These are phyloP conservation scores for Gallinago undulata DNA, from an alignment of 2,113 vertebrate genomes.

Conservation along the genomic window DNA sequence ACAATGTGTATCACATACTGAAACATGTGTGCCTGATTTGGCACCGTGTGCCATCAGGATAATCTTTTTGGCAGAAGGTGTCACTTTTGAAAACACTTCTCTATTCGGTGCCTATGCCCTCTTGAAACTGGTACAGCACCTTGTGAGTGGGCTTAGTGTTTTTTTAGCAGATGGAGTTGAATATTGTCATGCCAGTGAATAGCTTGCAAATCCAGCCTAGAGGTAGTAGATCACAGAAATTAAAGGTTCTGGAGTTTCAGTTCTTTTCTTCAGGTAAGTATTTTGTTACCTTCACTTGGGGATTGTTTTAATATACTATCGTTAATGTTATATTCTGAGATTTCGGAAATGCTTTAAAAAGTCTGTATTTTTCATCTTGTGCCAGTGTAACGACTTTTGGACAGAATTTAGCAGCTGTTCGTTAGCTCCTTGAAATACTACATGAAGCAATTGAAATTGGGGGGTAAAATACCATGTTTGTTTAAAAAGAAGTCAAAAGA, in stretches of 20 bases:
- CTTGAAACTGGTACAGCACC: slow-evolving; percentile 13
- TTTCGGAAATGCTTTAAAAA: neutral
- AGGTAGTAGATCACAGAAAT: neutral
- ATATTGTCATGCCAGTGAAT: neutral
- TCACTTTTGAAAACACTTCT: neutral
- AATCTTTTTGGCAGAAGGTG: neutral
- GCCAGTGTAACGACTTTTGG: neutral
- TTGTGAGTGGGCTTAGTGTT: slow-evolving; percentile 18
- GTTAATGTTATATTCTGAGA: neutral
- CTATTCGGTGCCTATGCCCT: slow-evolving; percentile 15
- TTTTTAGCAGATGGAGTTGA: slow-evolving; percentile 22
- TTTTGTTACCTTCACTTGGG: neutral
- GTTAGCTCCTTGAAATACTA: neutral
- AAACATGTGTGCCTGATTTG: neutral
- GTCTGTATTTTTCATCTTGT: neutral
- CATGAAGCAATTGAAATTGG: neutral
- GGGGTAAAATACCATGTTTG: neutral
- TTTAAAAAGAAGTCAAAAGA: neutral
- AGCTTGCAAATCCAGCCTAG: neutral
- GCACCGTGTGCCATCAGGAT: neutral
- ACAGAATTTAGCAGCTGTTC: neutral
- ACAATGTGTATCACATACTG: neutral
- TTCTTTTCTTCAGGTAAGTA: neutral
- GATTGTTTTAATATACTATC: neutral
- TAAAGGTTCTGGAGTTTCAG: neutral